Evolutionary conservation across 1,140 invertebrate genomes (phyloP).

Genomic region (Drosophila takahashii): DNA sequence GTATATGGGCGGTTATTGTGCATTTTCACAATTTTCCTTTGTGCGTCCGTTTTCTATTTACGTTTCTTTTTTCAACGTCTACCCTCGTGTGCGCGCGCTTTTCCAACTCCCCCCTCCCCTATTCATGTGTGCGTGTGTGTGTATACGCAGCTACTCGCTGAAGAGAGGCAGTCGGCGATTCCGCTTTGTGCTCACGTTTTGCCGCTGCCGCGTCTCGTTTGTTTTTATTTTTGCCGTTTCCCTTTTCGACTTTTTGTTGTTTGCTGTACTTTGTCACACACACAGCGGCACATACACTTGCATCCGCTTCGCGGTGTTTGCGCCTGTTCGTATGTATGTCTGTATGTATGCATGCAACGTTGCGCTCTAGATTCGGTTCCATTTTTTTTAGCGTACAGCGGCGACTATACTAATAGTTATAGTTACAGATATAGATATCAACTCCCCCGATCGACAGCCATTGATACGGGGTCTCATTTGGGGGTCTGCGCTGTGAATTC

Average conservation of each 20-base stretch:
- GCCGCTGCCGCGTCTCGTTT: slow-evolving; percentile 72
- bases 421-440: slow-evolving; percentile 6
- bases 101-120: slow-evolving; percentile 45
- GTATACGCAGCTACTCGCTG: slow-evolving; percentile 55
- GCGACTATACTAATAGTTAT: slow-evolving; percentile 4
- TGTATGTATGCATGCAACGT: slow-evolving; percentile 30
- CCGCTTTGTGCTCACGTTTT: slow-evolving; percentile 64
- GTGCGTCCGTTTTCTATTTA: slow-evolving; percentile 55
- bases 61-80: slow-evolving; percentile 52
- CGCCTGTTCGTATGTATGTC: background rate
- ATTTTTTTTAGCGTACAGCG: slow-evolving; percentile 29
- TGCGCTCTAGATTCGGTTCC: slow-evolving; percentile 49
- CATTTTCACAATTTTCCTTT: slow-evolving; percentile 36
- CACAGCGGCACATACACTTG: slow-evolving; percentile 40
- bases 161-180: slow-evolving; percentile 46
- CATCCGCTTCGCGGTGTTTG: slow-evolving; percentile 13
- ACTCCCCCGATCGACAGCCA: slow-evolving; percentile 3
- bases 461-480: slow-evolving; percentile 6
- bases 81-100: slow-evolving; percentile 80
- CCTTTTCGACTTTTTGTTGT: slow-evolving; percentile 80
- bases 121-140: slow-evolving; percentile 26
- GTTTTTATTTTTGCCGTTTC: slow-evolving; percentile 81
- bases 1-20: slow-evolving; percentile 26
- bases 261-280: slow-evolving; percentile 79
- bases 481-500: slow-evolving; percentile 1